Conservation (phyloP, 1,140 invertebrate species). For the Ericerus pela region DNA sequence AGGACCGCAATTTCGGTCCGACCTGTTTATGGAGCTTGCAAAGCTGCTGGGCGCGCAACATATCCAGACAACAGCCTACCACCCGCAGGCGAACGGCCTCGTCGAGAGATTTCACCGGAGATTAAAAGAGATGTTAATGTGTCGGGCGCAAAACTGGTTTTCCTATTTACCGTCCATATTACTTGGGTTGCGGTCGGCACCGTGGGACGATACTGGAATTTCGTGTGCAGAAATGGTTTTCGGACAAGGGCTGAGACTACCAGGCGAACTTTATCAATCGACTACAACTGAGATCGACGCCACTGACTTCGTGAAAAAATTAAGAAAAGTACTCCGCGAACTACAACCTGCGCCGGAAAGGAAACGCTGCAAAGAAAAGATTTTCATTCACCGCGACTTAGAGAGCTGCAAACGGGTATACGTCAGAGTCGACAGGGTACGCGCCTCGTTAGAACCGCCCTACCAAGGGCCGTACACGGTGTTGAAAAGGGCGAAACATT, state of each 20-base stretch:
- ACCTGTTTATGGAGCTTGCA: background rate
- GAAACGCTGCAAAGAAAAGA: no score
- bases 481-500: background rate
- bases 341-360: no score
- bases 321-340: no score
- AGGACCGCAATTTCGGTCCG: conserved; percentile 28
- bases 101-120: conserved; percentile 25
- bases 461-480: conserved; percentile 15
- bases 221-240: conserved; percentile 22
- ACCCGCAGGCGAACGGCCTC: conserved; percentile 28
- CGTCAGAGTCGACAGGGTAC: conserved; percentile 7
- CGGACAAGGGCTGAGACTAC: background rate
- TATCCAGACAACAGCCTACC: conserved; percentile 28
- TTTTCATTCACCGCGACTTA: conserved; percentile 12
- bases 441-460: background rate
- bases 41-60: background rate
- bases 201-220: conserved; percentile 20
- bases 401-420: background rate
- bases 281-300: no score
- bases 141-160: conserved; percentile 16
- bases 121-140: conserved; percentile 30
- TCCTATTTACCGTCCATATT: conserved; percentile 21
- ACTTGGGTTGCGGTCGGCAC: conserved; percentile 20
- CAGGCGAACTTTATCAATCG: background rate
- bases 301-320: no score